Base-by-base conservation (phyloP, 2,113 vertebrate genomes). In the Hypomesus transpacificus region DNA sequence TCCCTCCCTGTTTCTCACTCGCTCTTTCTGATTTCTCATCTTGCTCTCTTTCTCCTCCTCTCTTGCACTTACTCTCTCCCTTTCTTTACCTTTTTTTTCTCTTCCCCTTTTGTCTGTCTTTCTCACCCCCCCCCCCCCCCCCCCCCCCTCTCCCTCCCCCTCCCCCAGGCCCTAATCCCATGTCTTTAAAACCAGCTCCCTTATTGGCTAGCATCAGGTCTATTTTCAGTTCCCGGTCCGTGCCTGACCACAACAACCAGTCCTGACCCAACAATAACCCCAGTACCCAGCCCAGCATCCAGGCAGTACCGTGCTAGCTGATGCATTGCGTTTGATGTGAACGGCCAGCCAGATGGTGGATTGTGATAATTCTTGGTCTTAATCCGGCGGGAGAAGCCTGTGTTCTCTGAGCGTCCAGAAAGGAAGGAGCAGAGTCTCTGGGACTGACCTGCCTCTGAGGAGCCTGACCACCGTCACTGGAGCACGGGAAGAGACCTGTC, bases 361-460 rank as follows among this genome's bases (percentile, higher is more conserved):
- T 56, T 21, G 69, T 21, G 59, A 66, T 79, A 78, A 80, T 61
- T 78, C 74, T 72, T 59, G 21, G 13, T 21, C 69, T 62, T 79
- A 79, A 81, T 81, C 69, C 68, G 5, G 53, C n/a, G 14, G 57
- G 17, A 26, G 24, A 75, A 64, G 81, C 79, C 68, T 75, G 66
- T 78, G 66, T 62, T 71, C 70, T 69, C 73, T 26, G 22, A 22
- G 20, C 26, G 59, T 61, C 20, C 59, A 14, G 3, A 20, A 22
- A 61, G 9, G 39, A 46, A 46, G 39, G 39, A 46, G 9, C 9
- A 46, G 39, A 46, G 39, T 46, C 7, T 46, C 39, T 46, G 39
- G 39, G 39, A 46, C 9, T 46, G 39, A 9, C 39, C 39, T 46
- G 39, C 9, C 39, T 46, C 39, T 1, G 39, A 46, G 9, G 9